These are phyloP conservation scores for Petrophora chlorosata DNA, from an alignment of 2,888 invertebrate genomes.

Conservation along the genomic window DNA sequence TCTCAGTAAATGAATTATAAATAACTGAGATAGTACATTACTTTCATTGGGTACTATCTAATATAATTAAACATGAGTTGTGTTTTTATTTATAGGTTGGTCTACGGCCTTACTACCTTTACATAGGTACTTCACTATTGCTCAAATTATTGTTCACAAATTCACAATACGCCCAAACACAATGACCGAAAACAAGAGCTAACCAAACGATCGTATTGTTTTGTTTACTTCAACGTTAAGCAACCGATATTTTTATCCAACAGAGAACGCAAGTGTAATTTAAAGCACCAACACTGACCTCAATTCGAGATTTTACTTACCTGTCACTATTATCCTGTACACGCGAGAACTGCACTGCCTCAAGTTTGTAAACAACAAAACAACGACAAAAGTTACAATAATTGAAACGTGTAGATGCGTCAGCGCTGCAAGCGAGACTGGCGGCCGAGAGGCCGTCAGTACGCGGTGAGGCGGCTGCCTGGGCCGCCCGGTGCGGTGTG, in stretches of 20 bases:
- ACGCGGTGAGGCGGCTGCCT: constrained; percentile 39
- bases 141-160: too few species aligned
- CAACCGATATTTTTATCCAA: constrained; percentile 13
- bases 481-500: constrained; percentile 41
- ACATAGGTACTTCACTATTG: too few species aligned
- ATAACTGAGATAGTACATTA: too few species aligned
- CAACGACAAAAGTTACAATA: constrained; percentile 37
- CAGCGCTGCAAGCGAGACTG: constrained; percentile 65
- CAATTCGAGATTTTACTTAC: constrained; percentile 65
- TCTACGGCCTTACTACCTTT: too few species aligned
- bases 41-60: too few species aligned
- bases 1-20: too few species aligned
- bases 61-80: too few species aligned
- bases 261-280: constrained; percentile 29
- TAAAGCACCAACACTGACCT: constrained; percentile 53
- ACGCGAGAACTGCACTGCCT: constrained; percentile 57
- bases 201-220: constrained; percentile 55
- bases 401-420: constrained; percentile 55
- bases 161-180: constrained; percentile 30
- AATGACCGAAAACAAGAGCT: constrained; percentile 64
- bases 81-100: too few species aligned
- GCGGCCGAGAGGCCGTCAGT: constrained; percentile 27
- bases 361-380: constrained; percentile 74
- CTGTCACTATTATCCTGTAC: constrained; percentile 69
- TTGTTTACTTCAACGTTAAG: constrained; percentile 50